Base-by-base conservation (phyloP, 2,797 vertebrate species). In the Sebastes itinus region DNA sequence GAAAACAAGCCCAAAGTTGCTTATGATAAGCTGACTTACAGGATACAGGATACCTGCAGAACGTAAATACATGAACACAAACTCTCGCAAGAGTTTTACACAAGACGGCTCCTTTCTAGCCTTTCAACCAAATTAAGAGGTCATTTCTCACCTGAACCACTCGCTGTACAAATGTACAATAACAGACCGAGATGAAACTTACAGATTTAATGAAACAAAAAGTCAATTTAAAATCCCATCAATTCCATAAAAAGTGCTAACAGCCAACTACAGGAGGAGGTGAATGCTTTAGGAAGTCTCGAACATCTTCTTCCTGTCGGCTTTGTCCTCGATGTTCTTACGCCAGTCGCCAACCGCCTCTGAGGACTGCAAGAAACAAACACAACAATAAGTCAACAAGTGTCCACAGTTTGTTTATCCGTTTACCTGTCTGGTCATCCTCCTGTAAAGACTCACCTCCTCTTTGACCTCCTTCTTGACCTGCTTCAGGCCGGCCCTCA, bases 271-370 rank as follows among this genome's bases (percentile, higher is more conserved):
- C 56, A 58, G 66, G 61, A 11, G 14, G 16, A 42, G 67, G 63
- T 61, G 2, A 56, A 32, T 25, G 80, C 60, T 81, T 89, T 97
- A 97, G 76, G 96, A 92, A 0, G 96, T 72, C 95, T 99, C 98
- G 0, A 99, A 99, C 97, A 99, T 99, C 96, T 99, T 99, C 97
- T 99, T 99, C 84, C 98, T 97, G 95, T 97, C 98, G 0, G 97
- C 97, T 93, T 98, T 98, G 90, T 98, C 98, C 92, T 99, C 98
- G 3, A 99, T 97, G 94, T 99, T 99, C 96, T 99, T 98, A 92
- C 97, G 96, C 98, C 98, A 99, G 95, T 99, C 97, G 3, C 98
- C 98, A 0, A 97, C 97, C 0, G 97, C 96, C 0, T 97, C 92
- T 1, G 7, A 1, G 5, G 90, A 58, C 91, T 93, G 86, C 68